Evolutionary conservation across 2,797 vertebrate species (phyloP), one percentile per base, ranked within the genome.

Genomic region (Sebastes hubbsi): DNA sequence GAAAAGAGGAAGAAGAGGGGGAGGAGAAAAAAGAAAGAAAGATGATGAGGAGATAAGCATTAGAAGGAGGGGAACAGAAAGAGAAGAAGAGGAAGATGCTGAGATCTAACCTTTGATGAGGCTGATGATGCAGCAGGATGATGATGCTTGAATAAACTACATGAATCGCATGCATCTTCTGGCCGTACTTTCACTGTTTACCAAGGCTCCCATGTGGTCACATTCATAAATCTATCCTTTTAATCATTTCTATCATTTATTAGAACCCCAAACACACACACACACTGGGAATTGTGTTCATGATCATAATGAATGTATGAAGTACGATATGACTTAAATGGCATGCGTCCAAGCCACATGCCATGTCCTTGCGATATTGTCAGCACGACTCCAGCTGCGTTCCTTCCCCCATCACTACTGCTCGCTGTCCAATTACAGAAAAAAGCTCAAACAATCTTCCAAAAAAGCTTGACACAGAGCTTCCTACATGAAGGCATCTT

Each of bases 101-200:
- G 68, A 74, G 73, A 58, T 71, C 22, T 71, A 46, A 89, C 64
- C 75, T 80, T 82, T 32, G 81, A 83, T 86, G 67, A 78, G 72
- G 75, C 22, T 86, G 87, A 86, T 78, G 82, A 89, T 89, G 74
- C 77, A 86, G 84, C 72, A 88, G 80, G 58, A 86, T 73, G 75
- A 82, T 61, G 36, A 82, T 61, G 36, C 67, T 81, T 79, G 60
- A 82, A 87, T 84, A 82, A 90, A 81, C 13, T 55, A 58, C 24
- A 5, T 58, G 9, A 27, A 24, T 4, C 52, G 5, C 22, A 6
- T 77, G 52, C 30, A 56, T 65, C 3, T 7, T 60, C 61, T 74
- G 63, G 46, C 14, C 1, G 34, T 49, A 32, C 49, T 24, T 22
- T 16, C 9, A 59, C 5, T 54, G 18, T 36, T 69, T 66, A 3